Evolutionary conservation across 2,888 invertebrate genomes (phyloP).

Genomic region (Eristalis tenax): DNA sequence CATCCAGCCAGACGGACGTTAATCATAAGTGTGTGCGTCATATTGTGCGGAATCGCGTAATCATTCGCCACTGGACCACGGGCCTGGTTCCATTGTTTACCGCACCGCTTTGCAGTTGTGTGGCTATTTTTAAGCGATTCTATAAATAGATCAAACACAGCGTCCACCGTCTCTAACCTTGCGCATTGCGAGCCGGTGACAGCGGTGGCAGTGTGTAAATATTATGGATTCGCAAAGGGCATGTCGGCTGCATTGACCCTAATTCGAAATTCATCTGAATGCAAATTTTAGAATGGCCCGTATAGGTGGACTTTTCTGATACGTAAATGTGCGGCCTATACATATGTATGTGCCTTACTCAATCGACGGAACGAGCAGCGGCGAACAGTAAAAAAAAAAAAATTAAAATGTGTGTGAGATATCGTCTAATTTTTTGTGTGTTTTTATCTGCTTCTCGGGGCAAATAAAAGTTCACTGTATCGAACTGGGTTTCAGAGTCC

Average conservation of each 20-base stretch:
- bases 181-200: constrained; percentile 13
- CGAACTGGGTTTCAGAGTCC: constrained; percentile 1
- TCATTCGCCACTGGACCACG: constrained; percentile 54
- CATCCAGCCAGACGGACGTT: neutral
- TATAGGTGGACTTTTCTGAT: constrained; percentile 29
- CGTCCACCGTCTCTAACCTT: constrained; percentile 42
- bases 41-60: constrained; percentile 45
- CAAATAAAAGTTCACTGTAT: constrained; percentile 9
- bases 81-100: constrained; percentile 51
- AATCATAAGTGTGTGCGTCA: constrained; percentile 44
- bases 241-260: constrained; percentile 64
- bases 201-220: constrained; percentile 6
- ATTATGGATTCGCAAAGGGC: constrained; percentile 67
- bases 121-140: constrained; percentile 46
- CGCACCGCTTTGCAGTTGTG: constrained; percentile 1
- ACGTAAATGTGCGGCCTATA: neutral
- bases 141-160: constrained; percentile 47
- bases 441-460: neutral
- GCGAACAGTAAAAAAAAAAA: neutral
- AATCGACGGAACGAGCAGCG: neutral
- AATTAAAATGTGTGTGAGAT: neutral
- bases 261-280: constrained; percentile 64
- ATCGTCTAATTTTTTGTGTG: neutral
- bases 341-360: neutral
- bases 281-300: constrained; percentile 37